Conservation (phyloP, 2,888 invertebrate species). For the Molanna angustata region DNA sequence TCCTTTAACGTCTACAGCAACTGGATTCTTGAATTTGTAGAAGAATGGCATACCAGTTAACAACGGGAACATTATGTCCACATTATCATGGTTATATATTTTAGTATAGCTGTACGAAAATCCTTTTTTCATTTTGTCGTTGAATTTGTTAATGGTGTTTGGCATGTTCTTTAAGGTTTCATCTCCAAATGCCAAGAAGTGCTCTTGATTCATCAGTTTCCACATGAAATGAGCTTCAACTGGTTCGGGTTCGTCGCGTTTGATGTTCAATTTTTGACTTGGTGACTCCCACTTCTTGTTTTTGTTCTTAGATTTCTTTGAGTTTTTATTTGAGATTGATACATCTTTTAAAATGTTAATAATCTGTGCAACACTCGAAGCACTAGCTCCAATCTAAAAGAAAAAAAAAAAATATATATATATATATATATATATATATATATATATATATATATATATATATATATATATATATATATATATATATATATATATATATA, state of each 20-base stretch:
- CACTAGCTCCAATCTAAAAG: no score
- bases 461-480: no score
- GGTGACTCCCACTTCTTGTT: no score
- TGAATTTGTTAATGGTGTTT: conserved; percentile 45
- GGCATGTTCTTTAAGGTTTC: conserved; percentile 48
- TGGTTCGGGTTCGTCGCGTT: conserved; percentile 50
- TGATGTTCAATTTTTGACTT: conserved; percentile 53
- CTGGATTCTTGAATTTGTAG: conserved; percentile 60
- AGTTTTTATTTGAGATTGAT: no score
- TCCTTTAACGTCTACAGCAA: conserved; percentile 53
- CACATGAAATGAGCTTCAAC: conserved; percentile 56
- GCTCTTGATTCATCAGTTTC: conserved; percentile 45
- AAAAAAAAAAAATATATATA: no score
- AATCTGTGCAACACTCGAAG: no score
- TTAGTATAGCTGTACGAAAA: conserved; percentile 54
- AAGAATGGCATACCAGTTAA: conserved; percentile 68
- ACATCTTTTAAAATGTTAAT: no score
- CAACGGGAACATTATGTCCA: conserved; percentile 66
- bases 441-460: no score
- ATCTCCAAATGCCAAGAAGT: conserved; percentile 55
- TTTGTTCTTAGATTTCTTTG: no score
- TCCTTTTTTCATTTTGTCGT: conserved; percentile 35
- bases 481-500: no score
- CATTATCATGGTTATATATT: conserved; percentile 55
- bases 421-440: no score